Base-by-base conservation (phyloP, 2,888 invertebrate genomes). In the Rhyacophila evoluta region DNA sequence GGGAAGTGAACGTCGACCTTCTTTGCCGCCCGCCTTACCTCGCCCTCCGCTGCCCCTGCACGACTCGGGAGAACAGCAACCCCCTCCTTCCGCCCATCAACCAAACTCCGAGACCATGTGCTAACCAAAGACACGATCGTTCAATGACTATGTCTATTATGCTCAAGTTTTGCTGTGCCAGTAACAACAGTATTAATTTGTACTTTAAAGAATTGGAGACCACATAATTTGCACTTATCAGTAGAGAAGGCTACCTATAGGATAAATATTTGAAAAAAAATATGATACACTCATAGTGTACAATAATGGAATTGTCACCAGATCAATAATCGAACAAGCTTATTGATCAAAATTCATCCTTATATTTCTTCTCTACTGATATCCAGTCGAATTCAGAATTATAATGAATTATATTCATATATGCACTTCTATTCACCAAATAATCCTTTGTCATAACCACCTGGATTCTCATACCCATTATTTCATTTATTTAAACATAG, bases 1-100 rank as follows among this genome's bases (percentile, higher is more conserved):
- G 89, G 87, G 88, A 84, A 89, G 89, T 84, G 90, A 90, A 86
- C 88, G 83, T 83, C 85, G 88, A 11, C 90, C 90, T 1, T 89
- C 89, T 81, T 86, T 89, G 77, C 90, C 90, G 1, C 88, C 89
- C 79, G 90, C 89, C 79, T 88, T 90, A 84, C 86, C 89, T 84
- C 89, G 89, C 86, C 89, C 89, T 12, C 88, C 90, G 73, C 88
- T 89, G 83, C 86, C 89, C 83, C 89, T 90, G 81, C 86, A 89
- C 25, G 89, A 90, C 84, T 86, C 88, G 76, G 89, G 89, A 74
- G 88, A 88, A 10, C 89, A 89, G 41, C 86, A 84, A 80, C 86
- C 87, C 67, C 84, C 83, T 12, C 84, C 84, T 8, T 55, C 77
- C 36, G 85, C 84, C 79, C 86, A 86, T 68, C 86, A 85, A 81